A percentile compares a stretch with the other conserved stretches of the same genome.
phyloP scores from a whole-genome alignment of 2,888 invertebrate species.

The Drosophila aldrichi region DNA sequence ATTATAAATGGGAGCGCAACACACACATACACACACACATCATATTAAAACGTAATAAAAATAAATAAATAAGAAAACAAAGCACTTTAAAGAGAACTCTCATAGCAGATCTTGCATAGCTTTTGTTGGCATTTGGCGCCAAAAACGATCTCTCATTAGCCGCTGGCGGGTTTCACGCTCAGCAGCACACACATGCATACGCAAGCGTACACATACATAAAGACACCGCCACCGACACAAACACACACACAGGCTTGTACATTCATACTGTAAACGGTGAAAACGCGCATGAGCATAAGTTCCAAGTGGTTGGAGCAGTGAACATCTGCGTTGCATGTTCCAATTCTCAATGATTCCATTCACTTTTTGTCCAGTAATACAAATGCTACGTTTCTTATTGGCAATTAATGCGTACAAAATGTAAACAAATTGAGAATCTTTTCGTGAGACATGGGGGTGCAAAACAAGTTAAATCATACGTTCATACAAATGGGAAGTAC shows the following conservation, averaged over 20 bases:
- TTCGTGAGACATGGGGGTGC: conserved; percentile 26
- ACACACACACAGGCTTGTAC: background rate
- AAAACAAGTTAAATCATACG: conserved; percentile 26
- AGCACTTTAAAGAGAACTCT: conserved; percentile 8
- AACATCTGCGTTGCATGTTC: conserved; percentile 48
- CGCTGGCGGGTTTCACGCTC: conserved; percentile 28
- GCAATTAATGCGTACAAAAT: conserved; percentile 42
- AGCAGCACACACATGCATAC: conserved; percentile 18
- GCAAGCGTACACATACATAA: background rate
- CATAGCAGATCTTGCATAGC: conserved; percentile 26
- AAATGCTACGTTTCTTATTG: conserved; percentile 41
- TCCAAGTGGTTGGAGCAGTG: conserved; percentile 36
- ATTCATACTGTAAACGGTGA: conserved; percentile 12
- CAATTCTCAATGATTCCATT: conserved; percentile 58
- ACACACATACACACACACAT: background rate
- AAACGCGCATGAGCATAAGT: conserved; percentile 46
- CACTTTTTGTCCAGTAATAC: conserved; percentile 24
- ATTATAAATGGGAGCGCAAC: conserved; percentile 4
- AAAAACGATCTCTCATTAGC: conserved; percentile 45
- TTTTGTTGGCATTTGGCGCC: conserved; percentile 49
- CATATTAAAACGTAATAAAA: background rate
- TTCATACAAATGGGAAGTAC: background rate
- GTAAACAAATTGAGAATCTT: conserved; percentile 49
- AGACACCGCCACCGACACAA: too few species aligned
- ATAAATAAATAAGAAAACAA: background rate